Conservation (phyloP, 2,113 vertebrate genomes). For the Ploceus nigricollis region DNA sequence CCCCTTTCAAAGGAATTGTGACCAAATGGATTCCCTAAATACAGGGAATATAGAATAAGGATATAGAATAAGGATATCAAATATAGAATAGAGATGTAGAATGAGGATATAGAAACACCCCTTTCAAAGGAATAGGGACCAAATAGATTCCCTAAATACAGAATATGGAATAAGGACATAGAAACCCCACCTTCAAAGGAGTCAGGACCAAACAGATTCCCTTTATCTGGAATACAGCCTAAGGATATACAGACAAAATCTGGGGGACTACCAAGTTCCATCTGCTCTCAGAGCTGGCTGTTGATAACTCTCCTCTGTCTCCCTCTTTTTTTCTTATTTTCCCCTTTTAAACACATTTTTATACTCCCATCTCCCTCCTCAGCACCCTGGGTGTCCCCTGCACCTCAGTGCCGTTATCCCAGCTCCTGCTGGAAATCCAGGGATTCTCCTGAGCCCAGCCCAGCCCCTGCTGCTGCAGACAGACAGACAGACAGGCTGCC, state of each 20-base stretch:
- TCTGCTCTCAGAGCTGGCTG: neutral
- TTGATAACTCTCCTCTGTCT: neutral
- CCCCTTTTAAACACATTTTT: neutral
- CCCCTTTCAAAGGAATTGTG: fast-evolving
- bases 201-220: neutral
- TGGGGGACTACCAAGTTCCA: fast-evolving
- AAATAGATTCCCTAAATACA: neutral
- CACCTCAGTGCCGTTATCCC: neutral
- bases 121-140: fast-evolving
- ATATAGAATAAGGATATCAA: neutral
- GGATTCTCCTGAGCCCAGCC: neutral
- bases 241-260: neutral
- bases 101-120: fast-evolving
- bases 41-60: no score
- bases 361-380: neutral
- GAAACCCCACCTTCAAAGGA: neutral
- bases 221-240: neutral
- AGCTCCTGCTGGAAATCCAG: neutral
- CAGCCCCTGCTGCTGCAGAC: neutral
- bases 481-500: neutral
- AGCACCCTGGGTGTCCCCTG: neutral
- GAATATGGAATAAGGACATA: neutral
- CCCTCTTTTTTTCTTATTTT: neutral
- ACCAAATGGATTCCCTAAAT: no score
- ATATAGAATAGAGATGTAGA: no score